Evolutionary conservation across 2,797 vertebrate genomes (phyloP).

Genomic region (Lepus oiostolus): DNA sequence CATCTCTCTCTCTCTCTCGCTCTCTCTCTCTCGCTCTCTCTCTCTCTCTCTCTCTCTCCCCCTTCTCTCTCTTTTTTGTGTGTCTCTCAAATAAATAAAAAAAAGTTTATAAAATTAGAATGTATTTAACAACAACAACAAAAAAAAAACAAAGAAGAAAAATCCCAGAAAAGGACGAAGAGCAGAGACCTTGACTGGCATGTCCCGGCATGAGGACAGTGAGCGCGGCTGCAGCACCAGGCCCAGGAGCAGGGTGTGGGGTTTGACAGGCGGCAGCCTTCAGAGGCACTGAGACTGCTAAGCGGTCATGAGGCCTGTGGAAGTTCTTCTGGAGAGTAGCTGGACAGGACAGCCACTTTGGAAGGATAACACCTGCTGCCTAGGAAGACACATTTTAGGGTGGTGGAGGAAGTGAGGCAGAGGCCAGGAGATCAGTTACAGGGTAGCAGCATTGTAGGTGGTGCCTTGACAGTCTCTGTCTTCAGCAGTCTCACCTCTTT

Average conservation of each 20-base stretch:
- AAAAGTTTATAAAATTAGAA: background rate
- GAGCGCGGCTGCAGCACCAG: background rate
- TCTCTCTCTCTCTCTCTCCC: too few relatives aligned
- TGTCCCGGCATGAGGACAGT: background rate
- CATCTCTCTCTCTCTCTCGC: too few relatives aligned
- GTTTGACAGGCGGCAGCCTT: accelerated
- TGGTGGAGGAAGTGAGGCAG: background rate
- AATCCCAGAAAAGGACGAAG: background rate
- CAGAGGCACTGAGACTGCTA: background rate
- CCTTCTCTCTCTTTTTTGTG: too few relatives aligned
- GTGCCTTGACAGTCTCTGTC: background rate
- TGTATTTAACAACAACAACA: background rate
- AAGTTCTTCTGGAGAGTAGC: background rate
- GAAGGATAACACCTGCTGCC: background rate
- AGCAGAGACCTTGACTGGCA: background rate
- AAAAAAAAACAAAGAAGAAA: background rate
- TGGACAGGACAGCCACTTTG: background rate
- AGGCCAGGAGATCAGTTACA: background rate
- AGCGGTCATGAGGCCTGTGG: background rate
- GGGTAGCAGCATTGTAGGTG: background rate
- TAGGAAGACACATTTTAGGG: background rate
- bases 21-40: too few relatives aligned
- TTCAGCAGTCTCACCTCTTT: background rate
- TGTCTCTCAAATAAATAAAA: too few relatives aligned
- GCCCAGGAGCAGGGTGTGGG: background rate